Evolutionary conservation across 1,140 invertebrate genomes (phyloP).

Genomic region (Trichonephila clavipes): DNA sequence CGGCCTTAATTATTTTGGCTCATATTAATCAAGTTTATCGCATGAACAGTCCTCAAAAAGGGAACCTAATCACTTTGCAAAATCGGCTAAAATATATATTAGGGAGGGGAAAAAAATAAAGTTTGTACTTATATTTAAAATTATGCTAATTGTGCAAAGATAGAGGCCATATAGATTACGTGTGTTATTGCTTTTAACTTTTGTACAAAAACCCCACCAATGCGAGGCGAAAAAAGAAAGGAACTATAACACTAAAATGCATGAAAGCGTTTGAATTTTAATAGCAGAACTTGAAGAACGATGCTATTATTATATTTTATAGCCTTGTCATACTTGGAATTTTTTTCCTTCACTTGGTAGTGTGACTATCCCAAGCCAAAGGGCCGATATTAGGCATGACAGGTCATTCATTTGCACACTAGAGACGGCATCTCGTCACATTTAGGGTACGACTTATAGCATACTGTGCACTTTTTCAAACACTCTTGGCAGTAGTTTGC

Average conservation of each 20-base stretch:
- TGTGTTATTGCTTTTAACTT: too few relatives aligned
- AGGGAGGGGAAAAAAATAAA: too few relatives aligned
- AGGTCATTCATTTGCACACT: conserved; percentile 35
- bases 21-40: too few relatives aligned
- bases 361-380: not conserved
- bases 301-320: conserved; percentile 37
- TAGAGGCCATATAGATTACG: too few relatives aligned
- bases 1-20: too few relatives aligned
- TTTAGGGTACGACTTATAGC: conserved; percentile 32
- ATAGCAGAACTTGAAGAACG: conserved; percentile 25
- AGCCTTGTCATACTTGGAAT: not conserved
- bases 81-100: too few relatives aligned
- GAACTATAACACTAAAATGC: not conserved
- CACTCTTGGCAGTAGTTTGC: not conserved
- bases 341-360: not conserved
- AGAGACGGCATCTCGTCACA: conserved; percentile 41
- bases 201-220: too few relatives aligned
- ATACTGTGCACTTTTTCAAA: conserved; percentile 16
- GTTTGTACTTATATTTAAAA: too few relatives aligned
- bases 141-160: too few relatives aligned
- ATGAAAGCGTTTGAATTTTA: not conserved
- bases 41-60: too few relatives aligned
- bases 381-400: conserved; percentile 42
- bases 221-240: not conserved
- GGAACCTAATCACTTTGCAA: too few relatives aligned